Evolutionary conservation across 2,113 vertebrate genomes (phyloP), one percentile per base, ranked within the genome.

Genomic region (Anoura caudifer): DNA sequence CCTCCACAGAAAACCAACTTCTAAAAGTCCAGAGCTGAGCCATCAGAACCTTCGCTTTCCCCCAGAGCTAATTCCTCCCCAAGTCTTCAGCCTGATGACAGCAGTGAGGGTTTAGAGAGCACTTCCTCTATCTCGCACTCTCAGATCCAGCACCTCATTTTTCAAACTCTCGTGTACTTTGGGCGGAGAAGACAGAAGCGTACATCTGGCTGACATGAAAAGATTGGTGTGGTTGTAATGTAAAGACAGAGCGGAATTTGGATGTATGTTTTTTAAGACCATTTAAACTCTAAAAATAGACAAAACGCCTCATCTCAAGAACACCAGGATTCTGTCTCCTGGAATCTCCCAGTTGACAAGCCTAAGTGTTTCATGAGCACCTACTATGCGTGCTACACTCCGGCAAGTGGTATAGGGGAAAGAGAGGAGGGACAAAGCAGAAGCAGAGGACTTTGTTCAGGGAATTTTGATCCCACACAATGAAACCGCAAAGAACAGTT

Each of bases 211-310:
- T 91, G 65, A 93, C 87, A 86, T n/a, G 86, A 88, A 95, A 61
- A 97, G 77, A 81, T 89, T 73, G 73, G 79, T 88, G 67, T 65
- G 87, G 61, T 59, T 92, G 93, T 76, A 93, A 96, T 75, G 67
- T 82, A 94, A 97, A 97, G 91, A 95, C 0, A 4, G 96, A 91
- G 45, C 63, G 59, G 72, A 95, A 91, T 88, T 75, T 28, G 63
- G 79, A n/a, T 8, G 8, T 45, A 22, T 26, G 41, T 77, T 82
- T 38, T 83, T 75, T 36, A 6, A 61, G 69, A 83, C 84, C 20
- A 92, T 88, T 94, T 94, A 95, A 92, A 92, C 41, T 56, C 96
- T 94, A 91, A 96, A 97, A 94, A 91, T 96, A 93, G 95, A 84
- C 91, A 47, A 56, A 87, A 94, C 67, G 69, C 59, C 84, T 17